phyloP scores from a whole-genome alignment of 2,888 invertebrate species.

The Caenorhabditis angaria region DNA sequence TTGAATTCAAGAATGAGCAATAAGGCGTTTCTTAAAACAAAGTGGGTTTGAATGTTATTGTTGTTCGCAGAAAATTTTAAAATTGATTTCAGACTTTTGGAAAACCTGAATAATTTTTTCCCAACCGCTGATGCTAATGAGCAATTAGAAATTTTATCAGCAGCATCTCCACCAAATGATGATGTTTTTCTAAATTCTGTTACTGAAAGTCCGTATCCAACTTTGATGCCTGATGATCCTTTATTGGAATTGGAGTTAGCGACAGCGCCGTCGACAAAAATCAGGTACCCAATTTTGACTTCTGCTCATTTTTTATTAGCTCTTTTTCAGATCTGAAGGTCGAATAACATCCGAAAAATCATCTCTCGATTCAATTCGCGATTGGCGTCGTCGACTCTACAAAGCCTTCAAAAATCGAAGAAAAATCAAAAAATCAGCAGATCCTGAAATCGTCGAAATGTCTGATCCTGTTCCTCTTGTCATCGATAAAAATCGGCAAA shows the following conservation, averaged over 20 bases:
- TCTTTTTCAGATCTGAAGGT: slow-evolving; percentile 25
- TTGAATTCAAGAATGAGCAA: slow-evolving; percentile 17
- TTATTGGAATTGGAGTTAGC: slow-evolving; percentile 14
- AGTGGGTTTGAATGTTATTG: neutral
- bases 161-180: slow-evolving; percentile 9
- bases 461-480: slow-evolving; percentile 29
- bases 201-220: slow-evolving; percentile 22
- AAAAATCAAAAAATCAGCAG: slow-evolving; percentile 23
- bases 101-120: slow-evolving; percentile 48
- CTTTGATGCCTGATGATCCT: slow-evolving; percentile 21
- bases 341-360: slow-evolving; percentile 18
- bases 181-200: slow-evolving; percentile 11
- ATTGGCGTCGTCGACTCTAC: slow-evolving; percentile 63
- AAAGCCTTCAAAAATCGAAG: slow-evolving; percentile 56
- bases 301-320: neutral
- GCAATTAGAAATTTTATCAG: slow-evolving; percentile 13
- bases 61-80: neutral
- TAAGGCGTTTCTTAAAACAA: slow-evolving; percentile 35
- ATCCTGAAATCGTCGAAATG: slow-evolving; percentile 32
- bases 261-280: slow-evolving; percentile 17
- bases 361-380: slow-evolving; percentile 48
- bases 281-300: neutral
- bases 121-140: slow-evolving; percentile 8
- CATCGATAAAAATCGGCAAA: slow-evolving; percentile 50
- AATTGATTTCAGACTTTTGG: slow-evolving; percentile 19